Evolutionary conservation across 1,140 invertebrate species (phyloP), one percentile per base, ranked within the genome.

Genomic region (Trichonephila clavata): DNA sequence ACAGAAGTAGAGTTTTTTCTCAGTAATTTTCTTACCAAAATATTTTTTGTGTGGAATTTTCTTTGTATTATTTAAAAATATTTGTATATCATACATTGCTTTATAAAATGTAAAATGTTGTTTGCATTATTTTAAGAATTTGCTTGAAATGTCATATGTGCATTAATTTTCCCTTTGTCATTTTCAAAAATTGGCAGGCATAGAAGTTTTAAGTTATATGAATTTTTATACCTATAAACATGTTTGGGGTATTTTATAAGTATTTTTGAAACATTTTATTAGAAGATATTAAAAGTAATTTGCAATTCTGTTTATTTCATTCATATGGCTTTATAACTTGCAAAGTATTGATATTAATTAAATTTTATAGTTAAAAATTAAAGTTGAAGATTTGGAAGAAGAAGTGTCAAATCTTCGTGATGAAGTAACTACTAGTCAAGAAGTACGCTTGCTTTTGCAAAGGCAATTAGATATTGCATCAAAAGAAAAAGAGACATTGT

Each of bases 381-480:
- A 95, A 43, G 32, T 96, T n/a, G 20, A 83, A 20, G 90, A 86
- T 21, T 24, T 95, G 20, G 94, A 94, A 68, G 95, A 95, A 87
- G 95, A 96, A 92, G 92, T 95, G 18, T 93, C 94, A 24, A 86
- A 94, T 5, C 83, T 95, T 24, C 95, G 95, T 87, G 95, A 96
- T 92, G 96, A 96, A 94, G 94, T 96, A 2, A 83, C 94, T 14
- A 95, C 95, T 59, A 95, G 95, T 94, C 94, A 95, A 93, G 95
- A 96, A 94, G 95, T 96, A 81, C 95, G 96, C n/a, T 95, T 95
- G 92, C 80, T 96, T 13, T 93, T 96, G 24, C 96, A 96, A 93
- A 95, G 95, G 91, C 95, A 96, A 91, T 88, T 96, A 21, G 95
- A 95, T 94, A 92, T 94, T 20, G 84, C 95, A 50, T 94, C 94